Conservation (phyloP, 1,140 invertebrate species). For the Cotesia chilonis region DNA sequence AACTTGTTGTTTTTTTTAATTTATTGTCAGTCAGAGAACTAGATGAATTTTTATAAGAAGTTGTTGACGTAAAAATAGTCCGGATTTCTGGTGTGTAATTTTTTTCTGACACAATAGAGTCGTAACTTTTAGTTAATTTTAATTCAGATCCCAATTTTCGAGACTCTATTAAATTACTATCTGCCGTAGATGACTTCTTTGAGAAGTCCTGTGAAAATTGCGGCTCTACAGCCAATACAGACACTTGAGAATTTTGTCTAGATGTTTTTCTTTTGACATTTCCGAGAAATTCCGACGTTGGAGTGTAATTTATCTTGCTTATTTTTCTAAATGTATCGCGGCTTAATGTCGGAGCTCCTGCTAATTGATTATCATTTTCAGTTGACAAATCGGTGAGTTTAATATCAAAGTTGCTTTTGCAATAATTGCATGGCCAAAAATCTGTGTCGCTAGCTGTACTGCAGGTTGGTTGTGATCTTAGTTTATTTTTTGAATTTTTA, state of each 20-base stretch:
- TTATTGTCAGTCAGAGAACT: background rate
- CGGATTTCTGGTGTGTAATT: conserved; percentile 19
- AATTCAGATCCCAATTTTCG: background rate
- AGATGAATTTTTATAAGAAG: background rate
- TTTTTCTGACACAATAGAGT: background rate
- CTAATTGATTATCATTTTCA: background rate
- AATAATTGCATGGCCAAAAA: conserved; percentile 37
- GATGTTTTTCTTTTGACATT: conserved; percentile 45
- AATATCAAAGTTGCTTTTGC: conserved; percentile 38
- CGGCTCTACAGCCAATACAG: background rate
- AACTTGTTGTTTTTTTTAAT: conserved; percentile 20
- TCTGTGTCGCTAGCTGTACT: conserved; percentile 37
- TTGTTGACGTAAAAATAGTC: conserved; percentile 23
- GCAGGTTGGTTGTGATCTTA: conserved; percentile 35
- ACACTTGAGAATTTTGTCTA: conserved; percentile 11
- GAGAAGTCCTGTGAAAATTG: background rate
- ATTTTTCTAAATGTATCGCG: conserved; percentile 49
- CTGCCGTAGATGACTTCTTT: no score
- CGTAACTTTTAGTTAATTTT: conserved; percentile 5
- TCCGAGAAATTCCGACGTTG: conserved; percentile 55
- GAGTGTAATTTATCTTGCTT: conserved; percentile 51
- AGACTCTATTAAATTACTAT: no score
- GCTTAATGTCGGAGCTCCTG: conserved; percentile 39
- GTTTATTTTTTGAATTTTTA: conserved; percentile 24
- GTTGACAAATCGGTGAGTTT: background rate